Evolutionary conservation across 2,113 vertebrate genomes (phyloP), one percentile per base, ranked within the genome.

Genomic region (Gasterosteus nipponicus): DNA sequence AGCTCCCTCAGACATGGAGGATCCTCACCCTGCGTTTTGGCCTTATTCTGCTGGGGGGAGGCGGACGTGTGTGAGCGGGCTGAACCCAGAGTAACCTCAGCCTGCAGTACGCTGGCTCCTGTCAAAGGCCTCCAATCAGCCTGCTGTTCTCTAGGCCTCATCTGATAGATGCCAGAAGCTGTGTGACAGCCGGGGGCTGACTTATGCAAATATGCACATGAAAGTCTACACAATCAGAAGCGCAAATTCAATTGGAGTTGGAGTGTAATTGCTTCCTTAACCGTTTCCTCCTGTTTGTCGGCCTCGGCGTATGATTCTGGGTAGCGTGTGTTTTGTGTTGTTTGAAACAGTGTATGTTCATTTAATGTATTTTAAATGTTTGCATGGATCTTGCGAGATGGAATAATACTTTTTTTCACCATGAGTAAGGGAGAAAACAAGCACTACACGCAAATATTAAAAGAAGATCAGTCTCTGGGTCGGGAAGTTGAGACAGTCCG

Each of bases 1-100:
- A 93, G 82, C 73, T 73, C 81, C 69, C 76, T 74, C 75, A 83
- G 74, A 92, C 84, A 89, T 82, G 73, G 78, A 80, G 74, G 73
- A 75, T 89, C 84, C 80, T 87, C 85, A 89, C 78, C 77, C 82
- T 57, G 60, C 65, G 78, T 69, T 75, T 86, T 41, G 51, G 29
- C 75, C 85, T 75, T 81, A 87, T 87, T 84, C 79, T 73, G 51
- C 74, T 31, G 63, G 49, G 81, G 80, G 65, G 80, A 82, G 51
- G 44, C 0, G 16, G 54, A 41, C 44, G 61, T 7, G 38, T 75
- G 80, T 51, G 59, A 77, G 66, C 8, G 12, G 57, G 53, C 49
- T 78, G 81, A 84, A 83, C 80, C 84, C 72, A 19, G 63, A 42
- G 76, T 77, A 63, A 76, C 80, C 72, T 77, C 51, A 16, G 59